Evolutionary conservation across 2,888 invertebrate genomes (phyloP).

Genomic region (Apamea anceps): DNA sequence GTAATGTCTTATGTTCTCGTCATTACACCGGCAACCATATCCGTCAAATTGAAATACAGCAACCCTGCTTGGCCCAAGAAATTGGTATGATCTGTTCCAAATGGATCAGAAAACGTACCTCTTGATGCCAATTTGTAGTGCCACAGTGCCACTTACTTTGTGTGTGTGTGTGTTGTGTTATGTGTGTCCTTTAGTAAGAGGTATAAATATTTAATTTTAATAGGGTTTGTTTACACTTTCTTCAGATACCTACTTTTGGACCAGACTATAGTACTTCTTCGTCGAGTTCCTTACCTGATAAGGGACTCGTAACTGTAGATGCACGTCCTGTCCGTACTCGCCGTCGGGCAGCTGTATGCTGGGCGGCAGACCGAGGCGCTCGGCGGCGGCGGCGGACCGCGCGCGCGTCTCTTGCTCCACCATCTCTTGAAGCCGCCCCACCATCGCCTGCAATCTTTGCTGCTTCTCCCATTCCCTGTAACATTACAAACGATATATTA

Average conservation of each 20-base stretch:
- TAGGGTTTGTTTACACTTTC: too few relatives aligned
- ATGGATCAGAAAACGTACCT: neutral
- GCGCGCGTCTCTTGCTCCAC: slow-evolving; percentile 89
- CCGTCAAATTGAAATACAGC: neutral
- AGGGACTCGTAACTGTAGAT: slow-evolving; percentile 91
- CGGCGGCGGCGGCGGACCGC: slow-evolving; percentile 88
- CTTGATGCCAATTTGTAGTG: neutral
- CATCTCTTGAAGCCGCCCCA: slow-evolving; percentile 89
- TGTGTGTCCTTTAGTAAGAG: neutral
- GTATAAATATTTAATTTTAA: neutral
- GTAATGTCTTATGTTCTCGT: neutral
- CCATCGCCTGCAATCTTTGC: slow-evolving; percentile 89
- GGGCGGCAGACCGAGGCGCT: slow-evolving; percentile 90
- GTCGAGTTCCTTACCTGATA: slow-evolving; percentile 87
- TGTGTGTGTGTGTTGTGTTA: neutral
- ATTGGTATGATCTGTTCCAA: neutral
- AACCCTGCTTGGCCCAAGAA: neutral
- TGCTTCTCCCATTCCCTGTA: slow-evolving; percentile 92
- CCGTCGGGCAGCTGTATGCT: slow-evolving; percentile 92
- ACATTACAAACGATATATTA: slow-evolving; percentile 68
- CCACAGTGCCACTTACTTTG: neutral
- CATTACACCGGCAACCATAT: neutral
- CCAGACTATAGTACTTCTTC: neutral
- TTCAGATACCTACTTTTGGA: neutral
- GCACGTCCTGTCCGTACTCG: slow-evolving; percentile 91